Evolutionary conservation across 2,113 vertebrate species (phyloP), one percentile per base, ranked within the genome.

Genomic region (Dicaeum eximium): DNA sequence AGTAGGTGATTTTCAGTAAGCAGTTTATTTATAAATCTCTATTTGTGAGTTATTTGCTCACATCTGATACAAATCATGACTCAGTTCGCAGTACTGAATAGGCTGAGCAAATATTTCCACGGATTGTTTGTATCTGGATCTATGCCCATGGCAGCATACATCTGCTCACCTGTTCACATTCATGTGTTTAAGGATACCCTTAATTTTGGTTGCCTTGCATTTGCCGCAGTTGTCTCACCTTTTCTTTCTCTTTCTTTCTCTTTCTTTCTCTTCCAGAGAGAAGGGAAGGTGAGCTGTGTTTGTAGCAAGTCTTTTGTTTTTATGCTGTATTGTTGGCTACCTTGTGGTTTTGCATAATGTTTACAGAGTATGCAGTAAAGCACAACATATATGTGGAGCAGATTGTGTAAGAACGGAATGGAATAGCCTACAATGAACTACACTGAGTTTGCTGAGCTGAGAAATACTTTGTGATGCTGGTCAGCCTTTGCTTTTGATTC

Each of bases 1-100:
- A 69, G 38, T 47, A 78, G 71, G 85, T 80, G 85, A 93, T 85
- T 94, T 93, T 45, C 14, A 77, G 30, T 58, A 45, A 90, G 50
- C 35, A 61, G 27, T 77, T 91, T 95, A 82, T 89, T 92, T 94
- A 79, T 61, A 64, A 87, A 58, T 72, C 48, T 92, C n/a, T 85
- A 13, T 90, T 93, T 89, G 28, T 80, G 78, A 73, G 51, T 82
- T 95, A 42, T 11, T 90, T 3, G 9, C 37, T 90, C 58, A 35
- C 79, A 65, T 53, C 20, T 19, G n/a, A 86, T 56, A 77, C 37
- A 91, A 87, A 75, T 79, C 48, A 42, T 35, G 40, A 75, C 2
- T 4, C 35, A 25, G 30, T 75, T 90, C 64, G 70, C 47, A 80
- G 38, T 86, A 69, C 42, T 77, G 74, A 89, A 60, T n/a, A 93